A percentile compares a stretch with the other conserved stretches of the same genome.
Evolutionary conservation across 2,797 vertebrate genomes (phyloP).

Genomic region (Petrocephalus schoutedeni): DNA sequence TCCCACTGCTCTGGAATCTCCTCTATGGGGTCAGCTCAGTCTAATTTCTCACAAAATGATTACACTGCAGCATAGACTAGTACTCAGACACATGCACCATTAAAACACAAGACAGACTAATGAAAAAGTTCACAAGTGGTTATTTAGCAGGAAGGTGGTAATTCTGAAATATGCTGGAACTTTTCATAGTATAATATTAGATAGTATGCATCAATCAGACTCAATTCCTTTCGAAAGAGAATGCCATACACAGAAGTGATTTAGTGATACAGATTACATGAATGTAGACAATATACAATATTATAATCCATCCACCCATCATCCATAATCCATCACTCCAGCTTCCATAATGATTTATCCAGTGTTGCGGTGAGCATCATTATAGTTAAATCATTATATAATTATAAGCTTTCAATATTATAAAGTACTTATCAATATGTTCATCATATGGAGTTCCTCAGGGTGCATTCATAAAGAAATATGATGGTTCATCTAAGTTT

Average conservation of each 20-base stretch:
- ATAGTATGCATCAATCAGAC: neutral
- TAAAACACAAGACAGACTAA: neutral
- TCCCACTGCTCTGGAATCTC: neutral
- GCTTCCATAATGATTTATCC: neutral
- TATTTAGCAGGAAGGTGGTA: neutral
- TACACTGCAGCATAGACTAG: neutral
- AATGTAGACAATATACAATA: neutral
- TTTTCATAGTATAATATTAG: neutral
- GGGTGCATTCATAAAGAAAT: neutral
- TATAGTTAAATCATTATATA: neutral
- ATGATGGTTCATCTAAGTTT: neutral
- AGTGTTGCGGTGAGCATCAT: neutral
- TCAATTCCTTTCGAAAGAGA: neutral
- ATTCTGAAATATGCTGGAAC: neutral
- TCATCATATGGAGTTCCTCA: neutral
- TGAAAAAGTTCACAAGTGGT: neutral
- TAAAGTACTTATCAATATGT: constrained; percentile 9
- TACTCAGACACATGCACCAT: neutral
- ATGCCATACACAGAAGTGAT: neutral
- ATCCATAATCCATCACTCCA: neutral
- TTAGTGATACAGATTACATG: neutral
- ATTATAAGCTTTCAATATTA: neutral
- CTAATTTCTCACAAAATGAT: neutral
- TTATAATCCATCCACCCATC: neutral
- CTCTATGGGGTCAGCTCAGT: neutral